Evolutionary conservation across 2,113 vertebrate species (phyloP).

Genomic region (Budorcas taxicolor): DNA sequence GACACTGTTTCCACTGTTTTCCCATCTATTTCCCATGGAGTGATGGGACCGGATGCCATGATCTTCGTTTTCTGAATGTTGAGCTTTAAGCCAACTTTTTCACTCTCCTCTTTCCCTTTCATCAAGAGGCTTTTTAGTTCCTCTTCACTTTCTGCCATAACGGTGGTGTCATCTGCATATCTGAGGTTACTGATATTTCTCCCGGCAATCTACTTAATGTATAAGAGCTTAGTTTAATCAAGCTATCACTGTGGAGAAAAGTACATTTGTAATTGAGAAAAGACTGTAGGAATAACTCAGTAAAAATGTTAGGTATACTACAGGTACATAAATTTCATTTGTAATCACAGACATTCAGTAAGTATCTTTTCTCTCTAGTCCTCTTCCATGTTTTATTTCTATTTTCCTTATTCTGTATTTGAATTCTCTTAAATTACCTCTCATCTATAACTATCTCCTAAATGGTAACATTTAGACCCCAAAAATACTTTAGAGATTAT

Average conservation of each 20-base stretch:
- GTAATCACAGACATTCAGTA: neutral
- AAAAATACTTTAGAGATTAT: neutral
- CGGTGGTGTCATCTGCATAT: no score
- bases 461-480: neutral
- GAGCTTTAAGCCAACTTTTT: no score
- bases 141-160: no score
- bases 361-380: neutral
- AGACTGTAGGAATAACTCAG: neutral
- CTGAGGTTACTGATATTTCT: no score
- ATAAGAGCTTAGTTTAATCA: neutral
- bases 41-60: no score
- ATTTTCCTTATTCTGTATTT: slow-evolving; percentile 13
- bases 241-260: neutral
- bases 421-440: neutral
- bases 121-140: no score
- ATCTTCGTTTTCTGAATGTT: no score
- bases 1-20: no score
- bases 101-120: no score
- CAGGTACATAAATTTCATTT: neutral
- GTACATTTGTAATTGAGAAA: neutral
- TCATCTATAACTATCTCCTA: neutral
- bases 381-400: neutral
- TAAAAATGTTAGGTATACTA: slow-evolving; percentile 10
- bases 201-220: neutral
- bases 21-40: no score